These are phyloP conservation scores for Metellina segmentata DNA, from an alignment of 2,888 invertebrate genomes.

Conservation along the genomic window DNA sequence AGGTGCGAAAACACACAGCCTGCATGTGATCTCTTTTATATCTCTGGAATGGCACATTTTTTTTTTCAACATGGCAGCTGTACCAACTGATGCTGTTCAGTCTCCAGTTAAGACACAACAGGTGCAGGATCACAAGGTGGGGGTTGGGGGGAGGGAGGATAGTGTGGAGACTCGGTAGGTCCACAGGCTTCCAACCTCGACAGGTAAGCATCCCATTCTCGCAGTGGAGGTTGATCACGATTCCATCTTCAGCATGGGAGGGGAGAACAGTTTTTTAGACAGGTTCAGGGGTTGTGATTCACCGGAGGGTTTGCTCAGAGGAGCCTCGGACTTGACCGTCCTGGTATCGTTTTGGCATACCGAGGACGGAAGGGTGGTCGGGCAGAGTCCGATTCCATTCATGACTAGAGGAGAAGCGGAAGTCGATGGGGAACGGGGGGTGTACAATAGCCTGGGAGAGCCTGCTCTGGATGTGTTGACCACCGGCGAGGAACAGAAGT, in stretches of 20 bases:
- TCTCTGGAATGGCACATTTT: conserved; percentile 74
- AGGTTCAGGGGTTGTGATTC: conserved; percentile 87
- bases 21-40: conserved; percentile 54
- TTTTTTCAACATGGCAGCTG: conserved; percentile 66
- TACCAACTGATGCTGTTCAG: conserved; percentile 52
- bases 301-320: conserved; percentile 39
- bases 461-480: conserved; percentile 58
- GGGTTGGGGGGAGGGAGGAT: conserved; percentile 46
- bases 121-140: conserved; percentile 74
- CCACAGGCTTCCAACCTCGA: conserved; percentile 43
- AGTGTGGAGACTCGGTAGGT: conserved; percentile 21
- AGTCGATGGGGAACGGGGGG: conserved; percentile 55
- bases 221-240: conserved; percentile 55
- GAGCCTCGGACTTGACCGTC: conserved; percentile 49
- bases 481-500: conserved; percentile 38
- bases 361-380: conserved; percentile 54
- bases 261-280: conserved; percentile 85
- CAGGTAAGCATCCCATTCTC: neutral
- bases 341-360: conserved; percentile 56
- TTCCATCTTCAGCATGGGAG: conserved; percentile 81
- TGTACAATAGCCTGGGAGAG: conserved; percentile 68
- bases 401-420: conserved; percentile 73
- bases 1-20: conserved; percentile 55
- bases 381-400: conserved; percentile 50
- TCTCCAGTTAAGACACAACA: conserved; percentile 74